phyloP scores from a whole-genome alignment of 2,888 invertebrate species.

The Heliconius hortense region DNA sequence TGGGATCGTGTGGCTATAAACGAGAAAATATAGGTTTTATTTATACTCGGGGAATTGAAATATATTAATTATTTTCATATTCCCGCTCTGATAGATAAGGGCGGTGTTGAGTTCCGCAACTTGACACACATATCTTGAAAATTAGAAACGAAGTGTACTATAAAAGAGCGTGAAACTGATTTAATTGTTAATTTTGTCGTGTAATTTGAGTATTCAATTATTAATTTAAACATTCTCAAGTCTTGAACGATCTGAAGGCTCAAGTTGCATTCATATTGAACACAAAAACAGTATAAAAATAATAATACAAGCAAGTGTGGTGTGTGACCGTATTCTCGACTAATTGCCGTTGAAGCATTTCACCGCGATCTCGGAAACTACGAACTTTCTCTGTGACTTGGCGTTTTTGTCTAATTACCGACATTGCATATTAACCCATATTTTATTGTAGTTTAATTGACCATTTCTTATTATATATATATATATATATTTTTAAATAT shows the following conservation, averaged over 20 bases:
- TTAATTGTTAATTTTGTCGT: background rate
- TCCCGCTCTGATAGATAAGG: no score
- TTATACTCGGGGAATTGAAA: no score
- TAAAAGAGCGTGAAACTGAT: background rate
- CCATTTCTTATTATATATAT: constrained; percentile 4
- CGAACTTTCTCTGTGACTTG: constrained; percentile 49
- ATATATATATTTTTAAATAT: constrained; percentile 15
- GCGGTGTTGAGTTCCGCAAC: no score
- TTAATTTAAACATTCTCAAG: background rate
- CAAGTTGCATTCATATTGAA: background rate
- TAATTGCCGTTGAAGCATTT: constrained; percentile 44
- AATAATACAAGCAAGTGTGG: constrained; percentile 28
- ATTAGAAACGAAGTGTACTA: no score
- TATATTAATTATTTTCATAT: no score
- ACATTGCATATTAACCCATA: constrained; percentile 41
- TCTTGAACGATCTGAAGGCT: background rate
- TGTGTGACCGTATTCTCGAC: constrained; percentile 40
- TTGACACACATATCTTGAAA: no score
- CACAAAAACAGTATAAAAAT: constrained; percentile 21
- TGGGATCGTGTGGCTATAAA: no score
- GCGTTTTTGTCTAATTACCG: constrained; percentile 46
- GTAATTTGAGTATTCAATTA: background rate
- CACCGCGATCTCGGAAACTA: constrained; percentile 43
- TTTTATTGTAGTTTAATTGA: constrained; percentile 38
- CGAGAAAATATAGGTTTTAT: no score